These are phyloP conservation scores for Turdus rufiventris DNA, from an alignment of 2,113 vertebrate species.

Conservation along the genomic window DNA sequence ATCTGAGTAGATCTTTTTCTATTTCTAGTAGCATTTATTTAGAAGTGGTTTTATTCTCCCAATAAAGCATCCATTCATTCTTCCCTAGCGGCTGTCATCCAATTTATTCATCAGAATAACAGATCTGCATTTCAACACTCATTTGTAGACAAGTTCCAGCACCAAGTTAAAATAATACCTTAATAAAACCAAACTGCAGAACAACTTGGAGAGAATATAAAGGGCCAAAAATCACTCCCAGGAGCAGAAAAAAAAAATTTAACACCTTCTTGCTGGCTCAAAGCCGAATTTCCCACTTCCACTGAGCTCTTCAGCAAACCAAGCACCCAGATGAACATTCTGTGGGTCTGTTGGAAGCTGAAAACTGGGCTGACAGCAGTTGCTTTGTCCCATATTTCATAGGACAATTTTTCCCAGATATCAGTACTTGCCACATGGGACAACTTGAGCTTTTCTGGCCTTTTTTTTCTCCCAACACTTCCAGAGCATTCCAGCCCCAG, in stretches of 20 bases:
- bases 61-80: background rate
- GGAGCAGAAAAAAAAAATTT: background rate
- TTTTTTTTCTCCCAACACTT: accelerated
- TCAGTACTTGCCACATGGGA: accelerated
- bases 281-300: background rate
- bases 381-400: background rate
- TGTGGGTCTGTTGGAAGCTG: background rate
- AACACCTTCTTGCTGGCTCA: background rate
- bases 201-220: background rate
- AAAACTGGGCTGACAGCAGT: background rate
- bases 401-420: background rate
- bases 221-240: background rate
- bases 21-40: background rate
- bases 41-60: background rate
- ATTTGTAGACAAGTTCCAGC: background rate
- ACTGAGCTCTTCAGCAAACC: background rate
- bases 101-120: background rate
- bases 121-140: background rate
- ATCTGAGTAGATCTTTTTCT: background rate
- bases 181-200: background rate
- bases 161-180: background rate
- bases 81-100: background rate
- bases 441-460: background rate
- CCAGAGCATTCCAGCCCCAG: background rate
- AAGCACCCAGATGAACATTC: background rate